Evolutionary conservation across 2,797 vertebrate species (phyloP).

Genomic region (Centropyge bicolor): DNA sequence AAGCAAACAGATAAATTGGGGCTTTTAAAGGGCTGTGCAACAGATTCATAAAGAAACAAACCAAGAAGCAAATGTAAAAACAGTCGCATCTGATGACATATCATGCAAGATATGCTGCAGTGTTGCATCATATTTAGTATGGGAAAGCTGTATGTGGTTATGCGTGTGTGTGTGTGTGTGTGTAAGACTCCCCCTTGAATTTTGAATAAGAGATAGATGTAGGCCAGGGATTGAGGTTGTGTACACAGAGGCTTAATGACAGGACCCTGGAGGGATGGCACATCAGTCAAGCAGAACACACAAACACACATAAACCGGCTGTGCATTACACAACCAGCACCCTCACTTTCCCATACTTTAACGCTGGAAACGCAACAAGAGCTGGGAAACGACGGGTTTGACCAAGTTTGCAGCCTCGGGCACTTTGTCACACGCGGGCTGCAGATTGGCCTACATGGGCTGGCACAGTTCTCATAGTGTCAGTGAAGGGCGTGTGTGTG

Average conservation of each 20-base stretch:
- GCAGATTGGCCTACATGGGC: conserved; percentile 52
- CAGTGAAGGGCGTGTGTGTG: conserved; percentile 48
- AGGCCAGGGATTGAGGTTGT: conserved; percentile 72
- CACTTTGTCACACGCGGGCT: conserved; percentile 51
- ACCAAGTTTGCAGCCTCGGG: conserved; percentile 44
- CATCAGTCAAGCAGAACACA: conserved; percentile 68
- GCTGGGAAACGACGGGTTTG: conserved; percentile 52
- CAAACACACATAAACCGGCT: conserved; percentile 39
- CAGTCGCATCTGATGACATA: conserved; percentile 56
- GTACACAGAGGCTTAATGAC: conserved; percentile 75
- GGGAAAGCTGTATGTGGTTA: conserved; percentile 41
- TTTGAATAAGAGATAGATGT: conserved; percentile 64
- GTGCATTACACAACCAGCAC: conserved; percentile 56
- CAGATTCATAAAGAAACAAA: conserved; percentile 41
- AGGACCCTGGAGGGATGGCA: conserved; percentile 68
- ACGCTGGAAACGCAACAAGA: conserved; percentile 41
- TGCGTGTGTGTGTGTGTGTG: conserved; percentile 22
- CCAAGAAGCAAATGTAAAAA: conserved; percentile 24
- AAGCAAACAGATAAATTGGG: conserved; percentile 39
- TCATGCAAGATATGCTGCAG: conserved; percentile 38
- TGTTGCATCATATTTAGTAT: conserved; percentile 64
- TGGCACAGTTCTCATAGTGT: conserved; percentile 55
- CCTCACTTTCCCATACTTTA: conserved; percentile 67
- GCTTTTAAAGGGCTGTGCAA: conserved; percentile 49
- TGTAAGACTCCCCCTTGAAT: conserved; percentile 41